Base-by-base conservation (phyloP, 2,797 vertebrate species). In the Cygnus olor region DNA sequence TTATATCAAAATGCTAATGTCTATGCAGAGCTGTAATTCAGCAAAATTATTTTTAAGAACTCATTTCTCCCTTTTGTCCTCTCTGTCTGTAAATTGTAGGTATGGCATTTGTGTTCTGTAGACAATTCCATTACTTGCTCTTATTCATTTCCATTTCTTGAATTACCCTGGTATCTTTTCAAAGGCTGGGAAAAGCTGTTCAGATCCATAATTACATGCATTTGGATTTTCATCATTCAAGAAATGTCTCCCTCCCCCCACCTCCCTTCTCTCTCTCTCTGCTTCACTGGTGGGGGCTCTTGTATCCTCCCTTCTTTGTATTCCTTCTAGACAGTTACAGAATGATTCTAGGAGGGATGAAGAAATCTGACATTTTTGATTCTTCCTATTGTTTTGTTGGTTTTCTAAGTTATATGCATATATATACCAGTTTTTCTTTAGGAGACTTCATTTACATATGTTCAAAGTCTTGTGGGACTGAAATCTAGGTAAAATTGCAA, bases 401-500 rank as follows among this genome's bases (percentile, higher is more conserved):
- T 64, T 78, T 85, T 80, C 57, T 11, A 73, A 88, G 30, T 66
- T 42, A n/a, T 40, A 28, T 36, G 27, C 2, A 28, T 60, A 47
- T 80, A 3, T 47, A 6, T 63, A 19, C 57, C 22, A 6, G 27
- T 79, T 94, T 94, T 21, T 34, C 25, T 76, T 90, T 34, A 42
- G 45, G 22, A 90, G 16, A 54, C 58, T 63, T 85, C 71, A 76
- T 91, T 88, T 94, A 12, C 32, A 40, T 85, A 24, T n/a, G 6
- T 76, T 90, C 18, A 84, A 85, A 86, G 38, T 51, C 49, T 72
- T 69, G 3, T 34, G 49, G 70, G 34, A 72, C 38, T 81, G 30
- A 30, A 71, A 81, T 88, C 47, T 40, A 79, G 83, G 63, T 56
- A 81, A 84, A 94, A 88, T 90, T 84, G 56, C 42, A 32, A 61